These are phyloP conservation scores for Labroides dimidiatus DNA, from an alignment of 2,797 vertebrate genomes.

Conservation along the genomic window DNA sequence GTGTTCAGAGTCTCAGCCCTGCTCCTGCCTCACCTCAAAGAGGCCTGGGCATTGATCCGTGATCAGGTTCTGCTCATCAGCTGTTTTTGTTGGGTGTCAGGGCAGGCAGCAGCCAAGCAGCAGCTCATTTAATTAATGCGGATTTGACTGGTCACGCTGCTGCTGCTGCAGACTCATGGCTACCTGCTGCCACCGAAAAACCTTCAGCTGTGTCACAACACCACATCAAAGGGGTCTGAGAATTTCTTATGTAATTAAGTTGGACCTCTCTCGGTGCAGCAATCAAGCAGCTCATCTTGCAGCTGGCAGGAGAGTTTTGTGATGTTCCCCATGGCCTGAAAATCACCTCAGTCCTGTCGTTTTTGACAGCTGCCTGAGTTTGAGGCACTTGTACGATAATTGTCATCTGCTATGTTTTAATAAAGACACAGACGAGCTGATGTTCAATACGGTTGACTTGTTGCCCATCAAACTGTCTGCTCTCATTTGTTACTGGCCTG, in stretches of 20 bases:
- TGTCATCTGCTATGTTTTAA: constrained; percentile 63
- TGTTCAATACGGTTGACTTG: constrained; percentile 47
- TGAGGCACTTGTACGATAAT: constrained; percentile 43
- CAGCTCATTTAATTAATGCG: constrained; percentile 68
- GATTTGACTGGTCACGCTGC: constrained; percentile 59
- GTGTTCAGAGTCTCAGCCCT: constrained; percentile 17
- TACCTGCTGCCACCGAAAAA: constrained; percentile 52
- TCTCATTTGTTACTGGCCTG: constrained; percentile 37
- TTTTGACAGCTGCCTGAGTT: constrained; percentile 58
- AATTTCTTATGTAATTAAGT: constrained; percentile 61
- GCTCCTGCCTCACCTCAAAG: constrained; percentile 36
- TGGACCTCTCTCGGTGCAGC: constrained; percentile 34
- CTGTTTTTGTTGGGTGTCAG: constrained; percentile 63
- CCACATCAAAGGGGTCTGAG: constrained; percentile 55
- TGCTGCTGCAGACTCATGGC: constrained; percentile 45
- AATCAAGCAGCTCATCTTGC: constrained; percentile 46
- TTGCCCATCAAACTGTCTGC: constrained; percentile 52
- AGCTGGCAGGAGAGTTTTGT: constrained; percentile 49
- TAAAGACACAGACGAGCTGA: constrained; percentile 39
- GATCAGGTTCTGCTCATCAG: constrained; percentile 72
- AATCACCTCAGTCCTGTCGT: constrained; percentile 44
- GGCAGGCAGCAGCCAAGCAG: constrained; percentile 49
- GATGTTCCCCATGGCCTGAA: constrained; percentile 33
- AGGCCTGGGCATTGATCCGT: constrained; percentile 67
- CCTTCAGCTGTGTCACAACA: constrained; percentile 54